These are phyloP conservation scores for Psophia crepitans DNA, from an alignment of 2,113 vertebrate genomes.

Conservation along the genomic window DNA sequence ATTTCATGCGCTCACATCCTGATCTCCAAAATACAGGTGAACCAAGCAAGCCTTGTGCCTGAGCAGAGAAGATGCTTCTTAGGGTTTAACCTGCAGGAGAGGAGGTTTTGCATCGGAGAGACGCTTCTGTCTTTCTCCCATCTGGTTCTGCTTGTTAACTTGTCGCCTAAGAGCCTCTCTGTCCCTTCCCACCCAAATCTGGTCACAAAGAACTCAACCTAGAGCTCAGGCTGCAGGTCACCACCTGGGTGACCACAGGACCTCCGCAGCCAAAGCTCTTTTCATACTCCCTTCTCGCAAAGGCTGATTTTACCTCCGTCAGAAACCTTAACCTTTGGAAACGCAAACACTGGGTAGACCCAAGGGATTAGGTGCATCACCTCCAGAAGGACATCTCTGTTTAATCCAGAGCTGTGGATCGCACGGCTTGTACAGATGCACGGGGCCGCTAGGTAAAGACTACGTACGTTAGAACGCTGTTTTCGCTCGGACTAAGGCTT, in stretches of 20 bases:
- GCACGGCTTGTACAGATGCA: neutral
- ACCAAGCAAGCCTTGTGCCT: neutral
- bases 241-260: neutral
- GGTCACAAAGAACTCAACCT: neutral
- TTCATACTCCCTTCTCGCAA: neutral
- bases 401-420: neutral
- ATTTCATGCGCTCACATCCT: neutral
- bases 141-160: neutral
- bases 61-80: neutral
- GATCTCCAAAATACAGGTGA: neutral
- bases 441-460: neutral
- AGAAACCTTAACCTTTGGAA: neutral
- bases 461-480: neutral
- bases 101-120: neutral
- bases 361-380: neutral
- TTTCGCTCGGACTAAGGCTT: neutral
- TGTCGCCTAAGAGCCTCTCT: neutral
- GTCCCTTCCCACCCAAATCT: neutral
- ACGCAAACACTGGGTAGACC: neutral
- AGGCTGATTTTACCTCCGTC: neutral
- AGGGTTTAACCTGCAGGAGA: neutral
- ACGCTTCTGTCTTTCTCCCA: neutral
- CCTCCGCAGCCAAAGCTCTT: neutral
- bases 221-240: neutral
- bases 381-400: neutral